phyloP scores from a whole-genome alignment of 1,140 invertebrate genomes.

The Macrosteles quadrilineatus region DNA sequence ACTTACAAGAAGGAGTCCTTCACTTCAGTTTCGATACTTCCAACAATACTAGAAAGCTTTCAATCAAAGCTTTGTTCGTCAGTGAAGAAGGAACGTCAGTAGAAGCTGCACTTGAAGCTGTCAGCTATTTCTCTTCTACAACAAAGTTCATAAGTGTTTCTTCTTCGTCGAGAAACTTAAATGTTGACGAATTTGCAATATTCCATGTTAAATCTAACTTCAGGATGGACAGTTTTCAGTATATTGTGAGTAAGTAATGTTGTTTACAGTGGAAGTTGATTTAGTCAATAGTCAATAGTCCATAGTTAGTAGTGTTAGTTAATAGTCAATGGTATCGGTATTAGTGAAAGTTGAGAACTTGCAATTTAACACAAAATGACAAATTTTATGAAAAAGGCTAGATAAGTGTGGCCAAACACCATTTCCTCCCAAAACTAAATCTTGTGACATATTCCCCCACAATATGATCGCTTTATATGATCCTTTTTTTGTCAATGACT shows the following conservation, averaged over 20 bases:
- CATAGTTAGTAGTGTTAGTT: background rate
- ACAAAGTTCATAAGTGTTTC: slow-evolving; percentile 49
- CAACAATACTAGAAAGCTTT: slow-evolving; percentile 43
- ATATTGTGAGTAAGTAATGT: slow-evolving; percentile 50
- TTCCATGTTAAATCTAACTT: slow-evolving; percentile 55
- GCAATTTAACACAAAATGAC: too few relatives aligned
- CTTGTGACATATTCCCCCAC: too few relatives aligned
- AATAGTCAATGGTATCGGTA: too few relatives aligned
- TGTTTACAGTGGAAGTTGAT: background rate
- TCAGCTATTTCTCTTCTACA: slow-evolving; percentile 44
- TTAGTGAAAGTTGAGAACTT: too few relatives aligned
- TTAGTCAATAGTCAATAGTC: too few relatives aligned
- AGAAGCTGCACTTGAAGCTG: slow-evolving; percentile 43
- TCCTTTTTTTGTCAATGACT: too few relatives aligned
- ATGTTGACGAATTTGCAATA: slow-evolving; percentile 53
- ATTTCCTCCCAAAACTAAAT: too few relatives aligned
- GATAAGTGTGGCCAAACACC: too few relatives aligned
- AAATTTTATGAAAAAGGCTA: too few relatives aligned
- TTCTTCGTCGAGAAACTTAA: slow-evolving; percentile 46
- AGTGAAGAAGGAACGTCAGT: slow-evolving; percentile 45
- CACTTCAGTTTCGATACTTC: slow-evolving; percentile 48
- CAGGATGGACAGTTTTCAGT: slow-evolving; percentile 51
- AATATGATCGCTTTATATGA: too few relatives aligned
- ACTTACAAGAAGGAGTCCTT: slow-evolving; percentile 45
- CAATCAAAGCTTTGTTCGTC: slow-evolving; percentile 47